phyloP scores from a whole-genome alignment of 2,113 vertebrate species.

The Centrocercus urophasianus region DNA sequence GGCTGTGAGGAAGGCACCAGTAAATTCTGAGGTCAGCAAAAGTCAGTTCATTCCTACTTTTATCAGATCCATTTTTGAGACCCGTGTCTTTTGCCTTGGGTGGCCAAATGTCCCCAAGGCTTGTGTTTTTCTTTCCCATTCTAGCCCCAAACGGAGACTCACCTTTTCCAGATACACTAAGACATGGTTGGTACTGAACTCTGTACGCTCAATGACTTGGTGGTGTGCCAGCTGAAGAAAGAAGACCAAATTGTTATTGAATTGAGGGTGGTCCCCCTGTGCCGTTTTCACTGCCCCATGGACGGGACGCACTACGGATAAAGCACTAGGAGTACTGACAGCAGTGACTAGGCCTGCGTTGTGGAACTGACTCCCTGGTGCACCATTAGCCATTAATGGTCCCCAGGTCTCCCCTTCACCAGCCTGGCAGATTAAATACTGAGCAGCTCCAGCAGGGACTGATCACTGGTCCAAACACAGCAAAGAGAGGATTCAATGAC shows the following conservation, averaged over 20 bases:
- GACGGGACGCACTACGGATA: neutral
- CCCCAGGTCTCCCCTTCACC: neutral
- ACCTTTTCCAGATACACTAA: conserved; percentile 53
- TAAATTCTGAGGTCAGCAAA: neutral
- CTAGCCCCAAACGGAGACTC: rapidly evolving
- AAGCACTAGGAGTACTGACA: neutral
- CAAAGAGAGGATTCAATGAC: neutral
- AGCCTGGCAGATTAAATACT: neutral
- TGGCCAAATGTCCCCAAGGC: too few relatives aligned
- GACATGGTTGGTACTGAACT: conserved; percentile 25
- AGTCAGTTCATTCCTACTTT: neutral
- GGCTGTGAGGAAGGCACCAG: neutral
- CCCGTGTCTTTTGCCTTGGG: rapidly evolving
- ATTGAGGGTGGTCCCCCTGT: neutral
- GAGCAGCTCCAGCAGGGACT: neutral
- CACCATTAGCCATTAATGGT: neutral
- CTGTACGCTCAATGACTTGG: neutral
- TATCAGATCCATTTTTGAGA: neutral
- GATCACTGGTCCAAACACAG: neutral
- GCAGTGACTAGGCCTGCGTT: neutral
- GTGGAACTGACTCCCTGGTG: neutral
- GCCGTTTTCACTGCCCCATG: neutral
- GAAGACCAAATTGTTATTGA: neutral
- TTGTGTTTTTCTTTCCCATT: neutral
- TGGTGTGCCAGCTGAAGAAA: conserved; percentile 19